Conservation (phyloP, 2,113 vertebrate genomes). For the Sander vitreus region DNA sequence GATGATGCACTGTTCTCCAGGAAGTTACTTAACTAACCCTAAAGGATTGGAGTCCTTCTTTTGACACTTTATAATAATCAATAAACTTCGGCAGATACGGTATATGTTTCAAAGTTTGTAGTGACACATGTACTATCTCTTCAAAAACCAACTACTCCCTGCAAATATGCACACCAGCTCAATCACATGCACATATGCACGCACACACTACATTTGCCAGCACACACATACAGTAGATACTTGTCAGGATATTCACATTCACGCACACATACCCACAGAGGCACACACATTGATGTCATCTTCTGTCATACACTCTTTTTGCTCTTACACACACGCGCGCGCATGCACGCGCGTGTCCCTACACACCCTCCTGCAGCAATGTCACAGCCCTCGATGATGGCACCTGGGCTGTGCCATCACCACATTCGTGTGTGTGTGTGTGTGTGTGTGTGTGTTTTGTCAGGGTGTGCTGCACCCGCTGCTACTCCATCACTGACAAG, state of each 20-base stretch:
- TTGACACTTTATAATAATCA: neutral
- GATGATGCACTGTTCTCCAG: too few relatives aligned
- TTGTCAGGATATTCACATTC: neutral
- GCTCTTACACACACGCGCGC: neutral
- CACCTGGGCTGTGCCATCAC: conserved; percentile 28
- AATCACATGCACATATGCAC: neutral
- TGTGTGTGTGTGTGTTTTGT: too few relatives aligned
- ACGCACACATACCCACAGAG: neutral
- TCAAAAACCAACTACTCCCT: neutral
- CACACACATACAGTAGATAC: too few relatives aligned
- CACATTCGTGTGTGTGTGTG: neutral
- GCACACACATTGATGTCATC: conserved; percentile 1
- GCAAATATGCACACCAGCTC: neutral
- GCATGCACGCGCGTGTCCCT: conserved; percentile 9
- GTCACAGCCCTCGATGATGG: conserved; percentile 38
- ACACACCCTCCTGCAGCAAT: conserved; percentile 37
- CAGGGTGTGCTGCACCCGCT: conserved; percentile 42
- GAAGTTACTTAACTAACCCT: too few relatives aligned
- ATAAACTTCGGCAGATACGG: neutral
- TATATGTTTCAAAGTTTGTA: neutral
- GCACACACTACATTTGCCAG: neutral
- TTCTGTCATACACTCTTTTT: neutral
- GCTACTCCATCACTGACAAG: conserved; percentile 35
- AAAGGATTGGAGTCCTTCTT: neutral
- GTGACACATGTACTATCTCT: neutral